A percentile compares a stretch with the other conserved stretches of the same genome.
These are phyloP conservation scores for Cryptotermes secundus DNA, from an alignment of 1,140 invertebrate species.

Conservation along the genomic window DNA sequence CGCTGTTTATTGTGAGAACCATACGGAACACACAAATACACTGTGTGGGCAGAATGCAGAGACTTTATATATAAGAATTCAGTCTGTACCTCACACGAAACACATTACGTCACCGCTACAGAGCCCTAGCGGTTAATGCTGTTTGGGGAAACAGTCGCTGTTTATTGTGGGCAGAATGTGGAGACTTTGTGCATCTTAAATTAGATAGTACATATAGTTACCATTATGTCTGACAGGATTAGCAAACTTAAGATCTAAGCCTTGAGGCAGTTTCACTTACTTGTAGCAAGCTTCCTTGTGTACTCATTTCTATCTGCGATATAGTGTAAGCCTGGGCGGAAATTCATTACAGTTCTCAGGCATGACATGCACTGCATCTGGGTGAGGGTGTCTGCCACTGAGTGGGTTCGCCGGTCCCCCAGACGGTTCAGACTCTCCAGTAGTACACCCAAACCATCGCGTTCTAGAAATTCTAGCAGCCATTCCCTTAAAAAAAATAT, in stretches of 20 bases:
- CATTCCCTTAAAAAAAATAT: constrained; percentile 43
- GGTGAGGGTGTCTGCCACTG: constrained; percentile 48
- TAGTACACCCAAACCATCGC: constrained; percentile 50
- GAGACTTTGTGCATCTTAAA: no score
- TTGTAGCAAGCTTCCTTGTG: constrained; percentile 48
- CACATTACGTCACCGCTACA: no score
- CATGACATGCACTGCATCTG: constrained; percentile 52
- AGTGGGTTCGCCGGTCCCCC: constrained; percentile 40
- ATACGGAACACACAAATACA: no score
- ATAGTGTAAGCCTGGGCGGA: constrained; percentile 50
- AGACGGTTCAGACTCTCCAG: constrained; percentile 51
- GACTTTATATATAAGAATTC: no score
- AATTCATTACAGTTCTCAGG: constrained; percentile 54
- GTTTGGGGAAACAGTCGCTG: neutral
- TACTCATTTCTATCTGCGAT: constrained; percentile 50
- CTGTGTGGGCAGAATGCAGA: no score
- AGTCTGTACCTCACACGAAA: no score
- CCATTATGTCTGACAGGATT: no score
- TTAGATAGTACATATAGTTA: neutral
- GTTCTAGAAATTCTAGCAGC: constrained; percentile 53
- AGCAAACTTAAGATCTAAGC: no score
- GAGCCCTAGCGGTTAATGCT: no score
- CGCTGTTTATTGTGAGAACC: no score
- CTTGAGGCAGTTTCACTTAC: constrained; percentile 43
- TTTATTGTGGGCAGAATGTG: no score